phyloP scores from a whole-genome alignment of 2,888 invertebrate species.

The Lottia scabra region DNA sequence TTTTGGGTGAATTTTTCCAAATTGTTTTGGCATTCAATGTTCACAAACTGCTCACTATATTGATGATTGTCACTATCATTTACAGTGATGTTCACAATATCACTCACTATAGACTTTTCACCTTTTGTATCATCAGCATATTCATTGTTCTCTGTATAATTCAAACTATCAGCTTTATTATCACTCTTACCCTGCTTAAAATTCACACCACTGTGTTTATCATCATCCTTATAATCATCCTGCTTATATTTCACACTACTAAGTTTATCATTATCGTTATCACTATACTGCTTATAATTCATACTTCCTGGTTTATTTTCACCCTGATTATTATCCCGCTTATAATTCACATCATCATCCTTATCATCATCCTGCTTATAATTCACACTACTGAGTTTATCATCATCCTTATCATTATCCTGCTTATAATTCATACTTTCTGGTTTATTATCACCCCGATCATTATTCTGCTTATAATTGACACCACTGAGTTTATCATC shows the following conservation, averaged over 20 bases:
- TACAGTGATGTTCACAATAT: neutral
- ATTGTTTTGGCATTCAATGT: no score
- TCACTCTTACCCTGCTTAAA: no score
- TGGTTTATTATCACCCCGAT: neutral
- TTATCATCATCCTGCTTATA: neutral
- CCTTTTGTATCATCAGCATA: constrained; percentile 8
- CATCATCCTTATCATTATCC: constrained; percentile 1
- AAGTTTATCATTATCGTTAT: no score
- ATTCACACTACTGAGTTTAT: neutral
- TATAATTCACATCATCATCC: neutral
- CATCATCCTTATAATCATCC: constrained; percentile 14
- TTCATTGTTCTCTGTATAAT: constrained; percentile 15
- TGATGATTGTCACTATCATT: no score
- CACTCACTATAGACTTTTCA: neutral
- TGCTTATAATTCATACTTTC: constrained; percentile 4
- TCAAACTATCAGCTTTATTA: no score
- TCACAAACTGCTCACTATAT: no score
- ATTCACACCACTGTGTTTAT: no score
- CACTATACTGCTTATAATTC: no score
- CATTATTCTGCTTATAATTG: constrained; percentile 5
- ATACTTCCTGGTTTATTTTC: no score
- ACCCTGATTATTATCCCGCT: no score
- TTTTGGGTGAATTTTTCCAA: constrained; percentile 17
- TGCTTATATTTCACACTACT: no score
- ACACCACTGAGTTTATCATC: neutral